A percentile compares a stretch with the other conserved stretches of the same genome.
These are phyloP conservation scores for Netelia virgata DNA, from an alignment of 2,888 invertebrate species.

Conservation along the genomic window DNA sequence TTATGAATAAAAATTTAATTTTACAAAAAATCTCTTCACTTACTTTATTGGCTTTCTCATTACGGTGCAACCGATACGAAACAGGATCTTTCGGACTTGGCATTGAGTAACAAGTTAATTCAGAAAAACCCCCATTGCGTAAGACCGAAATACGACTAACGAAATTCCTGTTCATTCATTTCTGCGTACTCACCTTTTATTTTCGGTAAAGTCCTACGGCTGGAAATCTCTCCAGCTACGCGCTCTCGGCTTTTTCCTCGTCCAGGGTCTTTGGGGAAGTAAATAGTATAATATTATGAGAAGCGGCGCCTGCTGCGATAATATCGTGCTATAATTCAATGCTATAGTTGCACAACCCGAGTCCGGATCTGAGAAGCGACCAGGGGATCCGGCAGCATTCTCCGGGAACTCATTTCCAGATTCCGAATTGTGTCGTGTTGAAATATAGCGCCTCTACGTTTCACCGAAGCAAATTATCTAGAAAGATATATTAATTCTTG, in stretches of 20 bases:
- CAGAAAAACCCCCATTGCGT: constrained; percentile 61
- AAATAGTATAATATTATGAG: constrained; percentile 17
- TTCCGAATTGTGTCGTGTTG: constrained; percentile 48
- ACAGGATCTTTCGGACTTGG: constrained; percentile 52
- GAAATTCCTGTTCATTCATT: constrained; percentile 48
- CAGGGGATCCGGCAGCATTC: constrained; percentile 29
- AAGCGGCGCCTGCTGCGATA: not conserved
- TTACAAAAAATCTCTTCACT: not conserved
- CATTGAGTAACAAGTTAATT: constrained; percentile 61
- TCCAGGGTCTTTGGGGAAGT: not conserved
- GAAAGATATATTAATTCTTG: constrained; percentile 39
- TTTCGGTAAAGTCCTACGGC: constrained; percentile 6
- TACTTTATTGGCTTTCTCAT: not conserved
- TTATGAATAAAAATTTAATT: not conserved
- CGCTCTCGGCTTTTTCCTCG: constrained; percentile 10
- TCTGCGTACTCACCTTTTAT: constrained; percentile 31
- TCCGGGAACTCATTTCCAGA: constrained; percentile 52
- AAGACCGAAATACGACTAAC: constrained; percentile 41
- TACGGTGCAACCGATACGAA: constrained; percentile 4
- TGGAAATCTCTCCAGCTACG: constrained; percentile 28
- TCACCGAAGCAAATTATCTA: constrained; percentile 25
- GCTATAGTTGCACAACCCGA: constrained; percentile 29
- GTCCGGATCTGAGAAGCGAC: constrained; percentile 37
- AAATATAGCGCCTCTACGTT: constrained; percentile 41
- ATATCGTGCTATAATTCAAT: constrained; percentile 39